Percentiles rank a stretch among this genome's conserved stretches.
Evolutionary conservation across 1,140 invertebrate species (phyloP).

Genomic region (Calycopis cecrops): DNA sequence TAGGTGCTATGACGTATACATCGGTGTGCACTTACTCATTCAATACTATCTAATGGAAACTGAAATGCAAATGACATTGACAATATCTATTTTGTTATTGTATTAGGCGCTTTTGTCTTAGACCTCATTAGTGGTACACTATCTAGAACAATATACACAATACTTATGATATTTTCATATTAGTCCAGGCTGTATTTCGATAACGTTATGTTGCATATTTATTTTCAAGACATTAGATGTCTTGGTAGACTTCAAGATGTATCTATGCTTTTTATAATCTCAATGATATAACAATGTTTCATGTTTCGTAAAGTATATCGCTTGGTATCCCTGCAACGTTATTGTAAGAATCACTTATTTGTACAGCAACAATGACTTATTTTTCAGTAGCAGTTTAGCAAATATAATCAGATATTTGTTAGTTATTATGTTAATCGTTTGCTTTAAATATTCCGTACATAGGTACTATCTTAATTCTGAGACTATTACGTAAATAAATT

Average conservation of each 20-base stretch:
- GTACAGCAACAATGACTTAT: conserved; percentile 5
- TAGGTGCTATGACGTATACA: conserved; percentile 66
- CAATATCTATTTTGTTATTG: conserved; percentile 55
- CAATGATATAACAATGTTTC: too few species aligned
- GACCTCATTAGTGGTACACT: too few species aligned
- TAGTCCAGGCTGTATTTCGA: too few species aligned
- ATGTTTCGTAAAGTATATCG: too few species aligned
- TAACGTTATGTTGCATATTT: too few species aligned
- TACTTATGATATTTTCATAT: too few species aligned
- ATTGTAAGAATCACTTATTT: background rate
- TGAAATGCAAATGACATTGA: conserved; percentile 65
- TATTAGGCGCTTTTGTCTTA: conserved; percentile 10
- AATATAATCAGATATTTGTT: conserved; percentile 28
- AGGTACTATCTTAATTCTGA: conserved; percentile 43
- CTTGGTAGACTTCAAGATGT: too few species aligned
- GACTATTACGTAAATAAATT: conserved; percentile 58
- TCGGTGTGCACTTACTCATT: conserved; percentile 58
- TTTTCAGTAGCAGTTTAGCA: conserved; percentile 21
- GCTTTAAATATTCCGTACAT: conserved; percentile 57
- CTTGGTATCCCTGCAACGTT: too few species aligned
- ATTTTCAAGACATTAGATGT: too few species aligned
- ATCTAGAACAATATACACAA: too few species aligned
- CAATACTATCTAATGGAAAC: conserved; percentile 45
- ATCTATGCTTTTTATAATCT: too few species aligned
- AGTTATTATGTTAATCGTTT: conserved; percentile 44